phyloP scores from a whole-genome alignment of 1,140 invertebrate genomes.

The Caenorhabditis briggsae region DNA sequence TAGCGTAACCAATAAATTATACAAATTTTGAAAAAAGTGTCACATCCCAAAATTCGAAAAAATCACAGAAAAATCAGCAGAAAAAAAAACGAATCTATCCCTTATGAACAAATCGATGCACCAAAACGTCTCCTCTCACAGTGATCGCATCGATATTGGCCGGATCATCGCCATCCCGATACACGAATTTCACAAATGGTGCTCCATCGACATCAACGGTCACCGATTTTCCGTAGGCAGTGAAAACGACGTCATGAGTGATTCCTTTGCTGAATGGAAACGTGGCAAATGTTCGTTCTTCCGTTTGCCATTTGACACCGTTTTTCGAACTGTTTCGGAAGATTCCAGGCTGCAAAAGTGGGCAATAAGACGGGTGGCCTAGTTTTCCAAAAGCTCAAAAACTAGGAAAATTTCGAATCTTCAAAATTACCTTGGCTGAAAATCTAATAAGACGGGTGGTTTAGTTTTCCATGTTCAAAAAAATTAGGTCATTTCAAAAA shows the following conservation, averaged over 20 bases:
- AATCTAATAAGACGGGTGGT: too few relatives aligned
- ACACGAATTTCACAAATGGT: slow-evolving; percentile 60
- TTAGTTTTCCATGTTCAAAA: too few relatives aligned
- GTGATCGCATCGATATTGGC: slow-evolving; percentile 29
- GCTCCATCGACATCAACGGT: slow-evolving; percentile 59
- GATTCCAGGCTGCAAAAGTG: slow-evolving; percentile 39
- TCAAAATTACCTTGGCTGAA: too few relatives aligned
- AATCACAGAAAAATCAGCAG: too few relatives aligned
- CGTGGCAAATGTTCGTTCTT: slow-evolving; percentile 61
- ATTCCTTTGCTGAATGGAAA: slow-evolving; percentile 66
- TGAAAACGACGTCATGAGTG: slow-evolving; percentile 62
- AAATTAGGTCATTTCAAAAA: too few relatives aligned
- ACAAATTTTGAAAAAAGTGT: too few relatives aligned
- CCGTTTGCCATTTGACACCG: slow-evolving; percentile 57
- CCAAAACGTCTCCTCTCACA: slow-evolving; percentile 31
- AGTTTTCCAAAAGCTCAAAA: too few relatives aligned
- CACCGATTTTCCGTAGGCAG: slow-evolving; percentile 50
- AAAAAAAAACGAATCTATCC: background rate
- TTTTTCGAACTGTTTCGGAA: slow-evolving; percentile 60
- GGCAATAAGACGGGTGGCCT: background rate
- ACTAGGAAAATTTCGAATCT: too few relatives aligned
- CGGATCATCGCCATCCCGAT: slow-evolving; percentile 37
- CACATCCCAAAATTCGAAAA: too few relatives aligned
- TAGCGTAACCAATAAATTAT: too few relatives aligned
- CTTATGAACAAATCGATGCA: slow-evolving; percentile 37